Conservation (phyloP, 2,113 vertebrate species). For the Syrrhaptes paradoxus region DNA sequence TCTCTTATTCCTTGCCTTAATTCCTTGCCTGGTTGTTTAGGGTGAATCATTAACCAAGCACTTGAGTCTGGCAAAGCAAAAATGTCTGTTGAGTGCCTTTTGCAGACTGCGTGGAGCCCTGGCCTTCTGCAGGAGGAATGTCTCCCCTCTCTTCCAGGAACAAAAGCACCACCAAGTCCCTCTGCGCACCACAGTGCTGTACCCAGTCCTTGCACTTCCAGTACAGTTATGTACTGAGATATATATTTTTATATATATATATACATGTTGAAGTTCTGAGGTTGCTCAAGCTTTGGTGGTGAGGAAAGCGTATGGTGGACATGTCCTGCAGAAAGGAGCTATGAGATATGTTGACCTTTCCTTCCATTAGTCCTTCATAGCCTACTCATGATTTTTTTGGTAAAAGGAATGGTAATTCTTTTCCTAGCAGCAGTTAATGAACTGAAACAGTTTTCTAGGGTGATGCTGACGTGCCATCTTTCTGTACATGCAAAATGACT, state of each 20-base stretch:
- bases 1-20: not conserved
- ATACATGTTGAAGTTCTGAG: not conserved
- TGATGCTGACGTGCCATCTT: not conserved
- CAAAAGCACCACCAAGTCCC: rapidly evolving
- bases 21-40: not conserved
- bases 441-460: not conserved
- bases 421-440: not conserved
- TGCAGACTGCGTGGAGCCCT: not conserved
- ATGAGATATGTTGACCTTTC: not conserved
- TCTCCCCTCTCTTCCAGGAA: not conserved
- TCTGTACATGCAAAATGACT: not conserved
- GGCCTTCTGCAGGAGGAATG: not conserved
- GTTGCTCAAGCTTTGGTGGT: not conserved
- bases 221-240: not conserved
- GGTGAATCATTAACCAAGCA: slow-evolving; percentile 14
- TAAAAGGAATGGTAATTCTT: not conserved
- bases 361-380: not conserved
- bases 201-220: not conserved
- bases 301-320: not conserved
- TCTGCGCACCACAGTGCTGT: rapidly evolving
- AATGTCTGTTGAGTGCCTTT: not conserved
- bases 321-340: not conserved
- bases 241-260: not conserved
- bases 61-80: not conserved
- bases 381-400: rapidly evolving